phyloP scores from a whole-genome alignment of 2,888 invertebrate species.

The Scrobipalpa atriplicella region DNA sequence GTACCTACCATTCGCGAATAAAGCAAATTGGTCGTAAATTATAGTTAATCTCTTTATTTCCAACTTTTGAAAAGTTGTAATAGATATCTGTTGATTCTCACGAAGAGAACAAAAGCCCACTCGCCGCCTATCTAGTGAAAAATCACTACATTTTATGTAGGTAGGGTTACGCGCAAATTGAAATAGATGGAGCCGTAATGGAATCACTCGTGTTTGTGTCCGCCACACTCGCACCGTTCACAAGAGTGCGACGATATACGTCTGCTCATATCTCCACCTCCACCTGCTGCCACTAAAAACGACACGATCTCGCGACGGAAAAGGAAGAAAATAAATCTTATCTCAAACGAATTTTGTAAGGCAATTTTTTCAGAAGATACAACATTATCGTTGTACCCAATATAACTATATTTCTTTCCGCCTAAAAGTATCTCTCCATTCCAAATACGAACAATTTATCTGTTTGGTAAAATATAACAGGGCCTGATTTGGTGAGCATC shows the following conservation, averaged over 20 bases:
- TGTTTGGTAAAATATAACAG: not conserved
- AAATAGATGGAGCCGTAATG: constrained; percentile 32
- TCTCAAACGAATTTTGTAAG: not conserved
- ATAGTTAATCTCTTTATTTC: not conserved
- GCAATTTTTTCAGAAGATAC: not conserved
- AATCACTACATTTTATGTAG: constrained; percentile 25
- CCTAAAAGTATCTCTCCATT: not conserved
- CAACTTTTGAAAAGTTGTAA: not conserved
- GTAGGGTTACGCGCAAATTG: constrained; percentile 30
- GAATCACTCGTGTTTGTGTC: constrained; percentile 31
- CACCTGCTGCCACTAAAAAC: constrained; percentile 11
- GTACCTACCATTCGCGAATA: too few species aligned
- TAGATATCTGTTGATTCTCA: not conserved
- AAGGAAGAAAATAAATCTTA: constrained; percentile 14
- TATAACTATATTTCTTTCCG: not conserved
- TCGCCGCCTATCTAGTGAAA: constrained; percentile 16
- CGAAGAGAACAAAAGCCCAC: not conserved
- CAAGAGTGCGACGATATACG: constrained; percentile 13
- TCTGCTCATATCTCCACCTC: constrained; percentile 26
- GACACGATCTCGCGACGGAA: constrained; percentile 13
- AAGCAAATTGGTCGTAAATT: too few species aligned
- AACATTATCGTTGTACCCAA: not conserved
- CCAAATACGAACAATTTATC: not conserved
- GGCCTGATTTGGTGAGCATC: not conserved
- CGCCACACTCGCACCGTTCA: constrained; percentile 26